A percentile compares a stretch with the other conserved stretches of the same genome.
phyloP scores from a whole-genome alignment of 2,888 invertebrate genomes.

The Xestobium rufovillosum region DNA sequence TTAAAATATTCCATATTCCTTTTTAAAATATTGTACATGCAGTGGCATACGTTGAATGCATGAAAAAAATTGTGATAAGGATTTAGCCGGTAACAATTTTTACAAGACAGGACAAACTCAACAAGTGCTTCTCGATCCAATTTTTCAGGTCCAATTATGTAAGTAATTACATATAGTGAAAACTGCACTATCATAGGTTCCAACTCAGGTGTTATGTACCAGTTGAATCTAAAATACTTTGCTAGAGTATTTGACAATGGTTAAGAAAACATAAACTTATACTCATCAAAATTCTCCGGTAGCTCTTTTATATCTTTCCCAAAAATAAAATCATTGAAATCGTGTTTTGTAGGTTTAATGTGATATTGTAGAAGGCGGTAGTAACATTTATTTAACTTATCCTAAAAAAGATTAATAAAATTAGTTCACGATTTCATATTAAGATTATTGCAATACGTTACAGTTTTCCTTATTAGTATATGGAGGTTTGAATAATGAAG shows the following conservation, averaged over 20 bases:
- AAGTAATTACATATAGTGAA: slow-evolving; percentile 47
- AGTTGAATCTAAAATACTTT: slow-evolving; percentile 51
- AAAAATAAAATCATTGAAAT: slow-evolving; percentile 42
- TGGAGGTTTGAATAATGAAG: slow-evolving; percentile 51
- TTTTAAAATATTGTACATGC: slow-evolving; percentile 50
- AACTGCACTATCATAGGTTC: slow-evolving; percentile 48
- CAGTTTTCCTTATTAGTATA: slow-evolving; percentile 45
- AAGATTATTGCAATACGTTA: too few species aligned
- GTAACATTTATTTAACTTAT: slow-evolving; percentile 43
- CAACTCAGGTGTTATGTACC: slow-evolving; percentile 49
- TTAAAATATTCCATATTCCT: slow-evolving; percentile 46
- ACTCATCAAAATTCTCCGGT: too few species aligned
- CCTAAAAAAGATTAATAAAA: slow-evolving; percentile 15
- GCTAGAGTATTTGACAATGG: too few species aligned
- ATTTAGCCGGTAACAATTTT: slow-evolving; percentile 47
- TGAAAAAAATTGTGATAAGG: slow-evolving; percentile 59
- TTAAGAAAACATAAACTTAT: too few species aligned
- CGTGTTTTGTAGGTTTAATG: slow-evolving; percentile 49
- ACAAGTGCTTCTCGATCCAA: slow-evolving; percentile 41
- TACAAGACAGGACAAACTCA: slow-evolving; percentile 46
- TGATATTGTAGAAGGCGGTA: slow-evolving; percentile 45
- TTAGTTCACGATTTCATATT: slow-evolving; percentile 9
- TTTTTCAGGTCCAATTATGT: slow-evolving; percentile 43
- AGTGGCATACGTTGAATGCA: slow-evolving; percentile 55
- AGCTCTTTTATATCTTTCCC: too few species aligned